phyloP scores from a whole-genome alignment of 2,113 vertebrate species.

The Sphyrna mokarran region DNA sequence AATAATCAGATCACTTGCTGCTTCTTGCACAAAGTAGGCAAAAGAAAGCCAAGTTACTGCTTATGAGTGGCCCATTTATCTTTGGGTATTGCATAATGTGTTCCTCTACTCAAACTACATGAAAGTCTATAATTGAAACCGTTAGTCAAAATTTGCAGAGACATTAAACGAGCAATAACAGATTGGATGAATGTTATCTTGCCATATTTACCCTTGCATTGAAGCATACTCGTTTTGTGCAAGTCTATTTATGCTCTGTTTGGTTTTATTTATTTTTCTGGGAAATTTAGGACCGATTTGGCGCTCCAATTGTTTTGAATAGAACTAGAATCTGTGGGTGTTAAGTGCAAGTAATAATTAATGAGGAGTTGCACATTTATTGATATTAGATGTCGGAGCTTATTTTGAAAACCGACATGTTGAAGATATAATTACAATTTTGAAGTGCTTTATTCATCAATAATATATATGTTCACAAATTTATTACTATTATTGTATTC shows the following conservation, averaged over 20 bases:
- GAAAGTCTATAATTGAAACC: not conserved
- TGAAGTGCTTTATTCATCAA: slow-evolving; percentile 26
- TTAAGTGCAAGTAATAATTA: slow-evolving; percentile 19
- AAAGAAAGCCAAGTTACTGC: not conserved
- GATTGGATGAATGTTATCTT: not conserved
- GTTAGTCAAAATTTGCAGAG: not conserved
- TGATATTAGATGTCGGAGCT: not conserved
- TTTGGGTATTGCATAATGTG: not conserved
- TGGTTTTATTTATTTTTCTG: not conserved
- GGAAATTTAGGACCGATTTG: not conserved
- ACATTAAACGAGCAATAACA: not conserved
- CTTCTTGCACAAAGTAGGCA: not conserved
- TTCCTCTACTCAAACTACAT: not conserved
- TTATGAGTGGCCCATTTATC: not conserved
- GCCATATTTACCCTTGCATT: not conserved
- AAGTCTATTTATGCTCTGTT: not conserved
- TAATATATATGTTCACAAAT: not conserved
- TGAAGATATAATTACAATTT: not conserved
- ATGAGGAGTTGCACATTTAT: slow-evolving; percentile 8
- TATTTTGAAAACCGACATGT: not conserved
- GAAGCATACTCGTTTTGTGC: not conserved
- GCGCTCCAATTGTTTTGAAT: not conserved
- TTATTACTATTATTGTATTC: not conserved
- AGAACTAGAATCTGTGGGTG: not conserved
- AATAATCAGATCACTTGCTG: not conserved